phyloP scores from a whole-genome alignment of 1,140 invertebrate species.

The Holotrichia oblita region DNA sequence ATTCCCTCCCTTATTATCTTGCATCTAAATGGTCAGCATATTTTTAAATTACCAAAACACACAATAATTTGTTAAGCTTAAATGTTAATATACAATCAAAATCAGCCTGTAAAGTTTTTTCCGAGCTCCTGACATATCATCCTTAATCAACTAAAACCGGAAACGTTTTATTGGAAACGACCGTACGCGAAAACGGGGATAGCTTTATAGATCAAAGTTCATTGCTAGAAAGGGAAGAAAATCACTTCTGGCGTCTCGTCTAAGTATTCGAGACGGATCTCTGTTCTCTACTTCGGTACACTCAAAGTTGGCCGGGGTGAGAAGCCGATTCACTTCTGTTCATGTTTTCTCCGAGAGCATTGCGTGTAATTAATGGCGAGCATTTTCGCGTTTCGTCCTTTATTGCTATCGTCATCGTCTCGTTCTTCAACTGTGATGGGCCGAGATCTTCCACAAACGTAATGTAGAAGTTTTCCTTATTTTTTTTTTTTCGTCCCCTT shows the following conservation, averaged over 20 bases:
- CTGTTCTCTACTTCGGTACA: not conserved
- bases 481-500: too few species aligned
- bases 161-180: not conserved
- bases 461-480: too few species aligned
- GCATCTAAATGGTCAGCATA: too few species aligned
- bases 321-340: not conserved
- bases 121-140: too few species aligned
- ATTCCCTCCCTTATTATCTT: too few species aligned
- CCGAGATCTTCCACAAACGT: too few species aligned
- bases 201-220: conserved; percentile 52
- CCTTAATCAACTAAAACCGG: not conserved
- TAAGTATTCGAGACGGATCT: not conserved
- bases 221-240: conserved; percentile 45
- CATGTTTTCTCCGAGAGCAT: not conserved
- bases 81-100: too few species aligned
- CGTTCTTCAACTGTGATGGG: not conserved
- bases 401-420: not conserved
- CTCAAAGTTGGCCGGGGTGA: not conserved
- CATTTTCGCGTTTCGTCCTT: conserved; percentile 11
- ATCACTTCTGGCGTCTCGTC: conserved; percentile 15
- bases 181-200: conserved; percentile 45
- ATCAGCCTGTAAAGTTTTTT: too few species aligned
- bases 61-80: too few species aligned
- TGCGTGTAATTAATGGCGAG: conserved; percentile 11
- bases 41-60: too few species aligned